Percentiles rank a stretch among this genome's conserved stretches.
phyloP scores from a whole-genome alignment of 2,888 invertebrate genomes.

The Physocephala rufipes region DNA sequence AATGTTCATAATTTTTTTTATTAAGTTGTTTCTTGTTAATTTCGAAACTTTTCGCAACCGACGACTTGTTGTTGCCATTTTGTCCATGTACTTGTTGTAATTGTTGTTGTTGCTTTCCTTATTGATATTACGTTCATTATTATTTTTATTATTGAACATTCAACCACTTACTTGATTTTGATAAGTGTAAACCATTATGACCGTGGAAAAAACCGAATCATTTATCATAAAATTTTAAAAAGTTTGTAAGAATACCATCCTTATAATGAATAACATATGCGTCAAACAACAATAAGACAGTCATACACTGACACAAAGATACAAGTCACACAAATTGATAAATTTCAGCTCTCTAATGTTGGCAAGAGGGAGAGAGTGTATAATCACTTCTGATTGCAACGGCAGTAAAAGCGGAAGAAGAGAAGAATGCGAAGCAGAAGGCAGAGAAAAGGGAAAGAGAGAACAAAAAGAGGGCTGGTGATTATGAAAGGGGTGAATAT shows the following conservation, averaged over 20 bases:
- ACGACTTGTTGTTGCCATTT: not conserved
- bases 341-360: too few relatives aligned
- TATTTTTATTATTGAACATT: too few relatives aligned
- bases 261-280: constrained; percentile 31
- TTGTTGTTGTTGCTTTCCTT: constrained; percentile 14
- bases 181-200: not conserved
- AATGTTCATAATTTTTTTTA: too few relatives aligned
- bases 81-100: not conserved
- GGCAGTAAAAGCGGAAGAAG: not conserved
- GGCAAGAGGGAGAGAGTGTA: not conserved
- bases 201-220: not conserved
- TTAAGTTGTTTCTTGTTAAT: not conserved
- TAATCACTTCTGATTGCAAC: not conserved
- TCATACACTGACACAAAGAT: not conserved
- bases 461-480: not conserved
- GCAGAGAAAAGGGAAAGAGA: not conserved
- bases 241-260: constrained; percentile 25
- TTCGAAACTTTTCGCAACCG: not conserved
- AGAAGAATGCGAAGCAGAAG: not conserved
- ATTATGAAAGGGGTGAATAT: constrained; percentile 28
- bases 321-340: too few relatives aligned
- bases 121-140: too few relatives aligned
- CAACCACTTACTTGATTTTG: not conserved
- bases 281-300: not conserved
- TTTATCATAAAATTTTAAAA: constrained; percentile 17